Evolutionary conservation across 30 jellyfish, hydroid and myxozoan genomes (phyloP).

Genomic region (Mastigias papua): DNA sequence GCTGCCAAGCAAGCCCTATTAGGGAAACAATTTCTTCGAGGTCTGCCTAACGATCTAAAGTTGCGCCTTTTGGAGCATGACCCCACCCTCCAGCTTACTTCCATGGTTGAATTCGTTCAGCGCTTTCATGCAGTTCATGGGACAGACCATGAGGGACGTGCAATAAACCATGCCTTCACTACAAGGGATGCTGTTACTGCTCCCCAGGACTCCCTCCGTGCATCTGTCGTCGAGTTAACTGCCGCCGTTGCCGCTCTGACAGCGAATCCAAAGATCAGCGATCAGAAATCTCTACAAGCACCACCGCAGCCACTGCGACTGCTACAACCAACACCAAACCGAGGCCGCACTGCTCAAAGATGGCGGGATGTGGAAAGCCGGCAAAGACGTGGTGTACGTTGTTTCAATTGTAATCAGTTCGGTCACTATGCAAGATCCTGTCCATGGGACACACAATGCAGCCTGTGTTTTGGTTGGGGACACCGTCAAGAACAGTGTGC

Average conservation of each 20-base stretch:
- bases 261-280: not conserved
- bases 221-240: conserved; percentile 12
- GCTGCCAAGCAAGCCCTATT: conserved; percentile 58
- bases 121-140: conserved; percentile 31
- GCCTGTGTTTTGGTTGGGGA: conserved; percentile 37
- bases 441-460: conserved; percentile 44
- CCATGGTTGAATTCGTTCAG: conserved; percentile 23
- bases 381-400: conserved; percentile 11
- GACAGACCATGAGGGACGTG: not conserved
- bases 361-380: conserved; percentile 8
- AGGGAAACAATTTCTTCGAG: conserved; percentile 32
- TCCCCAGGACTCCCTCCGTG: conserved; percentile 26
- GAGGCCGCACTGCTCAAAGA: conserved; percentile 1
- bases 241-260: conserved; percentile 38
- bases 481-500: conserved; percentile 24
- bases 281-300: too few relatives aligned
- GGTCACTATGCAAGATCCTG: conserved; percentile 44
- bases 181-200: not conserved
- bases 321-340: not conserved
- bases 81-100: conserved; percentile 36
- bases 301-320: not conserved
- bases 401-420: conserved; percentile 30
- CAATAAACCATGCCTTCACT: not conserved
- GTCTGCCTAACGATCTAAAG: conserved; percentile 25
- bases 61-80: conserved; percentile 20